phyloP scores from a whole-genome alignment of 2,888 invertebrate genomes.

The Galerucella nymphaeae region DNA sequence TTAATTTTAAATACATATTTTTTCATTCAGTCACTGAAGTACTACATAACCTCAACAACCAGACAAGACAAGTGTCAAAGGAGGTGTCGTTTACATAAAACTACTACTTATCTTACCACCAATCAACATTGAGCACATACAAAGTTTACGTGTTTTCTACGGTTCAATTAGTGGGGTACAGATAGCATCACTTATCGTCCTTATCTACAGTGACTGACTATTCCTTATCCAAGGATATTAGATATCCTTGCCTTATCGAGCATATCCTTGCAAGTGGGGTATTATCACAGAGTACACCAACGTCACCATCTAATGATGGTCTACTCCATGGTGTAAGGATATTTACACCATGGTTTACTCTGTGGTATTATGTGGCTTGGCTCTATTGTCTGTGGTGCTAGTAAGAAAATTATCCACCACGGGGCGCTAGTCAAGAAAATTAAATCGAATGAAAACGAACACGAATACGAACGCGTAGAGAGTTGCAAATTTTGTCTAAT shows the following conservation, averaged over 20 bases:
- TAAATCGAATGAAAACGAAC: constrained; percentile 23
- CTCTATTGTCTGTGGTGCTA: neutral
- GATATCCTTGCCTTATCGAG: too few relatives aligned
- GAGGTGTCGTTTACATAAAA: neutral
- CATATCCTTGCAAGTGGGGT: too few relatives aligned
- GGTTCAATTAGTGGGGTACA: neutral
- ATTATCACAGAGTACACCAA: too few relatives aligned
- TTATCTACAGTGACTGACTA: too few relatives aligned
- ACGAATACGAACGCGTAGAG: constrained; percentile 26
- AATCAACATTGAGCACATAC: constrained; percentile 22
- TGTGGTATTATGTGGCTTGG: too few relatives aligned
- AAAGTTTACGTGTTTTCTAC: constrained; percentile 17
- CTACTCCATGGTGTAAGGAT: too few relatives aligned
- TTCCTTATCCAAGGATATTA: too few relatives aligned
- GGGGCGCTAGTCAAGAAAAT: neutral
- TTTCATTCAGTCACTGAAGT: constrained; percentile 28
- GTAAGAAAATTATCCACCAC: neutral
- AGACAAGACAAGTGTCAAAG: neutral
- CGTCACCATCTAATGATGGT: too few relatives aligned
- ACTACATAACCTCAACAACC: constrained; percentile 38
- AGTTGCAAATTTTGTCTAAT: constrained; percentile 16
- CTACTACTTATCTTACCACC: constrained; percentile 13
- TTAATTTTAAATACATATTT: constrained; percentile 41
- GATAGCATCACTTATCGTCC: neutral
- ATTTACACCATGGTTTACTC: too few relatives aligned